These are phyloP conservation scores for Arge pagana DNA, from an alignment of 2,888 invertebrate genomes.

Conservation along the genomic window DNA sequence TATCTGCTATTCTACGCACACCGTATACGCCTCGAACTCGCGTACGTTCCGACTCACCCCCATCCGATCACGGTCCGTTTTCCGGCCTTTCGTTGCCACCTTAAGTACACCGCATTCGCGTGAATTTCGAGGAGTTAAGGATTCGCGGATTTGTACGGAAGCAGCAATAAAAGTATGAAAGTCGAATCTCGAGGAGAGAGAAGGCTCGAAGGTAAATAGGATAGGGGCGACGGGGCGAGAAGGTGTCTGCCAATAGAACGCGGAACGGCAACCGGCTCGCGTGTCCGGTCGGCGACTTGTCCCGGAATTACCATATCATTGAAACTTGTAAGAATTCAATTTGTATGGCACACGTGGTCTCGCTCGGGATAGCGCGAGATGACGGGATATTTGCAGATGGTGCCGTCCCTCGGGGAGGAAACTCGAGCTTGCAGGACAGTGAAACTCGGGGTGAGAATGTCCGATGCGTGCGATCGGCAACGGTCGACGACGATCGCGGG, in stretches of 20 bases:
- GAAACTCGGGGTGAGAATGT: conserved; percentile 3
- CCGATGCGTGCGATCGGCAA: conserved; percentile 13
- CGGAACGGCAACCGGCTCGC: conserved; percentile 19
- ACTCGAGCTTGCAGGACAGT: too few relatives aligned
- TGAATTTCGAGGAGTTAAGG: too few relatives aligned
- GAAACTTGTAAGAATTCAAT: conserved; percentile 44
- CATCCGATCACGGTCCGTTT: not conserved
- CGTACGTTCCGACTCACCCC: not conserved
- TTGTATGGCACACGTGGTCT: conserved; percentile 43
- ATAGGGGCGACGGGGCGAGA: not conserved
- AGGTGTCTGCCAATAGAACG: too few relatives aligned
- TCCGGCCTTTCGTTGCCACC: too few relatives aligned
- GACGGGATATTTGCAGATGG: conserved; percentile 43
- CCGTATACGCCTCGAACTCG: not conserved
- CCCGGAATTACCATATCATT: conserved; percentile 42
- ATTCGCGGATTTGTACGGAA: too few relatives aligned
- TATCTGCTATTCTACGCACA: not conserved
- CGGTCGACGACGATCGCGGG: conserved; percentile 13
- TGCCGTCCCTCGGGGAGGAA: conserved; percentile 36
- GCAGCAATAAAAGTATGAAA: conserved; percentile 4
- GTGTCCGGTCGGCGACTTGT: conserved; percentile 43
- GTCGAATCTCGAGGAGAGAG: conserved; percentile 5
- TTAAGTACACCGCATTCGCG: too few relatives aligned
- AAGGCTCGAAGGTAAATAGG: not conserved
- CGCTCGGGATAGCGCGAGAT: conserved; percentile 28